Conservation (phyloP, 1,140 invertebrate species). For the Drosophila kohkoa region DNA sequence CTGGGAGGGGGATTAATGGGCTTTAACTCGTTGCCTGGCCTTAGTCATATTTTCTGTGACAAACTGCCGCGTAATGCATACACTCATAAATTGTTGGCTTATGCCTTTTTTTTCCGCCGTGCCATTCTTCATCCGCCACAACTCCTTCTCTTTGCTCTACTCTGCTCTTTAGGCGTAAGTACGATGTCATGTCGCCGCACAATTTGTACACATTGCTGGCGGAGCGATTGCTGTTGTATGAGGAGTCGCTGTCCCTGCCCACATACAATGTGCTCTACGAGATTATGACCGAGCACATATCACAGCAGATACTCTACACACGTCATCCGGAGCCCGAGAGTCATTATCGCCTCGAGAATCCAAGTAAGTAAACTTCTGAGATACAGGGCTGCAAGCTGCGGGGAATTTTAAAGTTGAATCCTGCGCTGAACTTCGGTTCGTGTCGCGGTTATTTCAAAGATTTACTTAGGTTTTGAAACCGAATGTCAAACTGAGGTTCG, state of each 20-base stretch:
- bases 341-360: conserved; percentile 98
- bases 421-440: no score
- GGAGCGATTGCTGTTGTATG: conserved; percentile 95
- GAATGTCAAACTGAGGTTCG: no score
- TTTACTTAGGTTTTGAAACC: no score
- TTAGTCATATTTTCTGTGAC: conserved; percentile 4
- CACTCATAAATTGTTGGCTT: conserved; percentile 44
- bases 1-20: background rate
- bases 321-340: conserved; percentile 97
- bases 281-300: conserved; percentile 98
- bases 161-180: conserved; percentile 91
- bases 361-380: conserved; percentile 89
- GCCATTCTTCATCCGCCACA: background rate
- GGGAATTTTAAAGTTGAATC: no score
- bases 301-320: conserved; percentile 96
- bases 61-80: conserved; percentile 46
- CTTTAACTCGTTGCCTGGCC: background rate
- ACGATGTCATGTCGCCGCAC: conserved; percentile 99
- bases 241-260: conserved; percentile 94
- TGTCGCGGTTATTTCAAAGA: no score
- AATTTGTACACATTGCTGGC: conserved; percentile 98
- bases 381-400: no score
- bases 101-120: background rate
- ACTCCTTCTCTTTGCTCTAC: background rate
- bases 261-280: conserved; percentile 99